phyloP scores from a whole-genome alignment of 2,797 vertebrate species.

The Chanos chanos region DNA sequence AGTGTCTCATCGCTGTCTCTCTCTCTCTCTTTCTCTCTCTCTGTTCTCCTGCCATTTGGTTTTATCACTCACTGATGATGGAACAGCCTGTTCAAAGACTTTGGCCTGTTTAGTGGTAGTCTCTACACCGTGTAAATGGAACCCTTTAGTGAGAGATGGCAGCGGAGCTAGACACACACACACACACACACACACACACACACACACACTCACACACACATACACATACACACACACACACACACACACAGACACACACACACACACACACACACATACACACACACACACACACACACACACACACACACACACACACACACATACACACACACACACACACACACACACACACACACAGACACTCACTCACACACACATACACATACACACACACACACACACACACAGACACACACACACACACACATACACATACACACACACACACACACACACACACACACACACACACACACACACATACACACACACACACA shows the following conservation, averaged over 20 bases:
- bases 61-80: neutral
- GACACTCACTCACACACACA: neutral
- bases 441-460: neutral
- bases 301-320: too few relatives aligned
- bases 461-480: neutral
- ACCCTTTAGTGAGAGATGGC: too few relatives aligned
- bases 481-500: too few relatives aligned
- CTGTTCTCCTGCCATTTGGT: conserved; percentile 5
- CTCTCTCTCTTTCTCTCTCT: conserved; percentile 2
- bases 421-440: neutral
- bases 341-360: neutral
- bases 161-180: neutral
- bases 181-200: neutral
- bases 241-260: neutral
- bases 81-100: neutral
- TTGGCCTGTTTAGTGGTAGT: neutral
- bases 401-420: neutral
- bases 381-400: neutral
- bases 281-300: neutral
- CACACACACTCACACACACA: too few relatives aligned
- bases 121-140: conserved; percentile 1
- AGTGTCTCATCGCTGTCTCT: conserved; percentile 25
- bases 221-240: neutral
- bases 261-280: neutral
- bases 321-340: neutral